Evolutionary conservation across 2,113 vertebrate species (phyloP).

Genomic region (Chamaetylas fuelleborni): DNA sequence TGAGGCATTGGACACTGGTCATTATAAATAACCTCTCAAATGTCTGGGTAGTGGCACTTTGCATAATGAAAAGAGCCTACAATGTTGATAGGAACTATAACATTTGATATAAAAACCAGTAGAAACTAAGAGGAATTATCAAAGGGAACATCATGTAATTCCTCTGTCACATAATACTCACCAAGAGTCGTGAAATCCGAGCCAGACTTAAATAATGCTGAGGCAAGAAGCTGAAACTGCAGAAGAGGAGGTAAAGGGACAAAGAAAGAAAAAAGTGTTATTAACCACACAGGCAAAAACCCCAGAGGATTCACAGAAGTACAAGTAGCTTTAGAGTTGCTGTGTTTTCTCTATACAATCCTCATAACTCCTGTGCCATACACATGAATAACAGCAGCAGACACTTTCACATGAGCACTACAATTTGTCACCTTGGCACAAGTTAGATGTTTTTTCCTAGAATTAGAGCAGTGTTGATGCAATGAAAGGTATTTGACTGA

Average conservation of each 20-base stretch:
- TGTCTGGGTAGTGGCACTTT: neutral
- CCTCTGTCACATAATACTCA: conserved; percentile 70
- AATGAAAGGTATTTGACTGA: neutral
- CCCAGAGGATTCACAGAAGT: neutral
- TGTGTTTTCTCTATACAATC: neutral
- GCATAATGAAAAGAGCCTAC: neutral
- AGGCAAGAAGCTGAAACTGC: conserved; percentile 97
- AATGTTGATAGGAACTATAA: neutral
- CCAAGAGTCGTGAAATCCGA: conserved; percentile 96
- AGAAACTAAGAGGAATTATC: neutral
- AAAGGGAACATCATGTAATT: neutral
- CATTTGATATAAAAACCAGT: neutral
- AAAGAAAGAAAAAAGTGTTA: conserved; percentile 21
- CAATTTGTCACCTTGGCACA: neutral
- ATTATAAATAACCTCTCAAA: neutral
- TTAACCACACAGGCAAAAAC: neutral
- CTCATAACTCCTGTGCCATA: neutral
- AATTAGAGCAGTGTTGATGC: neutral
- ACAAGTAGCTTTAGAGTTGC: neutral
- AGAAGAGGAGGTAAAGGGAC: neutral
- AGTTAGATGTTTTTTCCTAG: neutral
- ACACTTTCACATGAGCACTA: neutral
- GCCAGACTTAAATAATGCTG: conserved; percentile 94
- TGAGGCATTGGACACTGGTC: neutral
- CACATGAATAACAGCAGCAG: neutral